Base-by-base conservation (phyloP, 2,888 invertebrate species). In the Caenorhabditis zanzibari region DNA sequence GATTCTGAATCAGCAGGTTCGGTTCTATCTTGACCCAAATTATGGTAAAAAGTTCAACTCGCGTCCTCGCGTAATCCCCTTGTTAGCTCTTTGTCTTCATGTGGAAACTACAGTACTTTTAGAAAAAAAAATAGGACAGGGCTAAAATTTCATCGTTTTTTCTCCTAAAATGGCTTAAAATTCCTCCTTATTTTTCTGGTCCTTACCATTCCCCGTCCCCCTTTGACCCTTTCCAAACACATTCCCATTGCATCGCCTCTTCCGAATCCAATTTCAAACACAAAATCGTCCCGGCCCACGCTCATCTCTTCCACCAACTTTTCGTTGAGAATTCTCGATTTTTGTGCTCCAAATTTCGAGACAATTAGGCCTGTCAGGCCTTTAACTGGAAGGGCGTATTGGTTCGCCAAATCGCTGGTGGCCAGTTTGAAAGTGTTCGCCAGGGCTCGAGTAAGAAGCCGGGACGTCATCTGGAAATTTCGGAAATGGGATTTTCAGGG, bases 181-280 rank as follows among this genome's bases (percentile, higher is more conserved):
- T n/a, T n/a, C n/a, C n/a, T n/a, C n/a, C n/a, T n/a, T n/a, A n/a
- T n/a, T n/a, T n/a, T n/a, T n/a, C n/a, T n/a, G n/a, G 44, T 26
- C 28, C 61, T 61, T 28, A 86, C 88, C 66, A 86, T 87, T 71
- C 87, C 87, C 10, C 66, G 52, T 28, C 85, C 90, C 4, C 74
- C 47, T 22, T 64, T 49, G 0, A 90, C 59, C 26, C 44, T 83
- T 12, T 89, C 84, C 16, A 81, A 84, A 59, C 85, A 85, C 58
- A 77, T 74, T 14, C 76, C 58, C 22, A 91, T 68, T 12, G 90
- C 91, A 66, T 88, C 81, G 10, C 91, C 91, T 26, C 90, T 80
- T 12, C 91, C 91, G 66, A 88, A 91, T n/a, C 91, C 91, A n/a
- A 91, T 71, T 64, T 91, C 91, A 12, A 91, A 85, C n/a, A 90